A percentile compares a stretch with the other conserved stretches of the same genome.
Conservation (phyloP, 2,113 vertebrate genomes). For the Takifugu flavidus region DNA sequence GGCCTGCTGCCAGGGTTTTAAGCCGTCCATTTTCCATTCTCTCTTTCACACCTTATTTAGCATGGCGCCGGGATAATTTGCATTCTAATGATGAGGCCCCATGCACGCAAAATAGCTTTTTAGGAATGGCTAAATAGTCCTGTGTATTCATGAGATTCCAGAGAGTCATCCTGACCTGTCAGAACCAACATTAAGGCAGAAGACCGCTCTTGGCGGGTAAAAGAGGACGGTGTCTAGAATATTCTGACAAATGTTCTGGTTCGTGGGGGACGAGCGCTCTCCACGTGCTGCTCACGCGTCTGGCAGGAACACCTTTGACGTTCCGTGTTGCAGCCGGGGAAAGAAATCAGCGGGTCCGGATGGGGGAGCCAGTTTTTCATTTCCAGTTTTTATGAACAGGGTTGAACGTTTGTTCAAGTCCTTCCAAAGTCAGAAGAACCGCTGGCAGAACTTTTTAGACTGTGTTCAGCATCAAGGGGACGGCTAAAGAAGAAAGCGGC, state of each 20-base stretch:
- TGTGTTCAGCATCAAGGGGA: not conserved
- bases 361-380: too few species aligned
- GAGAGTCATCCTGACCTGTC: conserved; percentile 52
- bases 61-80: conserved; percentile 64
- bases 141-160: conserved; percentile 75
- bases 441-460: not conserved
- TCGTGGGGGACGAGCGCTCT: not conserved
- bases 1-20: conserved; percentile 46
- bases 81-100: conserved; percentile 71
- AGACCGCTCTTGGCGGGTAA: not conserved
- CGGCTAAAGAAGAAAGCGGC: conserved; percentile 27
- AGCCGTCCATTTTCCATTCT: conserved; percentile 59
- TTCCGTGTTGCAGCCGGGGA: too few species aligned
- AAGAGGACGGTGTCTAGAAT: too few species aligned
- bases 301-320: too few species aligned
- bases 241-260: not conserved
- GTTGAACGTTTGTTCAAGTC: not conserved
- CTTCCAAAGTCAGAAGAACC: conserved; percentile 24
- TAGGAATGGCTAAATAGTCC: conserved; percentile 68
- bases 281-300: too few species aligned
- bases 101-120: conserved; percentile 66
- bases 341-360: not conserved
- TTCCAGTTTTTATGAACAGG: not conserved
- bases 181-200: conserved; percentile 29
- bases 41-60: conserved; percentile 69